Evolutionary conservation across 2,797 vertebrate species (phyloP).

Genomic region (Enteromius fasciolatus): DNA sequence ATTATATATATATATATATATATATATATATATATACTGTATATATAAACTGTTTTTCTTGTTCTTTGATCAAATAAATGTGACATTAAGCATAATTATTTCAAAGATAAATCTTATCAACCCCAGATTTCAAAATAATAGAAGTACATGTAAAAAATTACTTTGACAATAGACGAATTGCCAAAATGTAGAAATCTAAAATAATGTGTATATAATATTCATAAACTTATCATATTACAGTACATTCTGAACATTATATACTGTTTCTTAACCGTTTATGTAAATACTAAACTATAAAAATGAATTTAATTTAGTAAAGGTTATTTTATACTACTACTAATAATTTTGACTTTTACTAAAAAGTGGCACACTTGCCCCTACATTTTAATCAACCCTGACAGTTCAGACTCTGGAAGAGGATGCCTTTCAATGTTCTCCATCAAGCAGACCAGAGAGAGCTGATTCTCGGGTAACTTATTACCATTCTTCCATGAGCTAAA

Average conservation of each 20-base stretch:
- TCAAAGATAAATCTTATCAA: background rate
- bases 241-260: background rate
- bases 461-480: conserved; percentile 50
- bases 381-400: background rate
- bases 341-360: background rate
- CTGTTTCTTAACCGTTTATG: background rate
- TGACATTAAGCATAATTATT: background rate
- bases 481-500: conserved; percentile 48
- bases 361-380: background rate
- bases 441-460: conserved; percentile 21
- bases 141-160: background rate
- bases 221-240: background rate
- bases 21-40: too few relatives aligned
- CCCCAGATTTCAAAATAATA: background rate
- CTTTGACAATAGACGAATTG: background rate
- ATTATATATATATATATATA: too few relatives aligned
- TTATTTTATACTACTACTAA: background rate
- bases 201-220: background rate
- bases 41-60: background rate
- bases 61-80: background rate
- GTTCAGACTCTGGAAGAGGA: conserved; percentile 5
- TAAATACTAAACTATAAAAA: background rate
- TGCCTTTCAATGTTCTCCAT: conserved; percentile 13
- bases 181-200: background rate
- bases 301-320: background rate